Base-by-base conservation (phyloP, 2,797 vertebrate genomes). In the Microhierax caerulescens region DNA sequence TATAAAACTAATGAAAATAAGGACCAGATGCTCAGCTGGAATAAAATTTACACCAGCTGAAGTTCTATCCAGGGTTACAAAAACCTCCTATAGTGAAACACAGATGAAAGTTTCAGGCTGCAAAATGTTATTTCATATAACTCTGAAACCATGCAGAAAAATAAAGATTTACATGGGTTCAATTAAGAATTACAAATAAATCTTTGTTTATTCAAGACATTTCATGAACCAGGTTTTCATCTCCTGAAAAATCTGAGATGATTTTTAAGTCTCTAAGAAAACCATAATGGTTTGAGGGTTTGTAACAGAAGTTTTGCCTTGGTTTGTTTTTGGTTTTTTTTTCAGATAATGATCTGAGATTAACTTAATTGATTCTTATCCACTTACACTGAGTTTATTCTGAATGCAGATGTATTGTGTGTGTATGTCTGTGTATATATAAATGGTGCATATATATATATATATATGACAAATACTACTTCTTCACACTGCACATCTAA, bases 21-120 rank as follows among this genome's bases (percentile, higher is more conserved):
- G 32, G 69, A 91, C 76, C 89, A 96, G 85, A 90, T 95, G 76
- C 80, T 91, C 53, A 93, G 50, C 53, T 94, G 90, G 54, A 90
- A 88, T 85, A 88, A 90, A 95, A 93, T 87, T 92, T 95, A 34
- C 34, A 57, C 74, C 67, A 93, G 36, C 41, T 84, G 69, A 96
- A 92, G 41, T 59, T 41, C 20, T 76, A 47, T 51, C 34, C 63
- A 92, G 77, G 47, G 22, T 64, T 94, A 95, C 36, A 56, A 79
- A 94, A 89, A 54, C 32, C 91, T 96, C 80, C 70, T 82, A 64
- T 20, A 27, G 77, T 77, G 83, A 95, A 94, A 95, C 36, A 82
- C 51, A 87, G 48, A 73, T 91, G 63, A 89, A 90, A 85, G 77
- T 90, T 63, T 96, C 77, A 91, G 95, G 75, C 14, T 77, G 74